A percentile compares a stretch with the other conserved stretches of the same genome.
Conservation (phyloP, 2,888 invertebrate species). For the Hedya salicella region DNA sequence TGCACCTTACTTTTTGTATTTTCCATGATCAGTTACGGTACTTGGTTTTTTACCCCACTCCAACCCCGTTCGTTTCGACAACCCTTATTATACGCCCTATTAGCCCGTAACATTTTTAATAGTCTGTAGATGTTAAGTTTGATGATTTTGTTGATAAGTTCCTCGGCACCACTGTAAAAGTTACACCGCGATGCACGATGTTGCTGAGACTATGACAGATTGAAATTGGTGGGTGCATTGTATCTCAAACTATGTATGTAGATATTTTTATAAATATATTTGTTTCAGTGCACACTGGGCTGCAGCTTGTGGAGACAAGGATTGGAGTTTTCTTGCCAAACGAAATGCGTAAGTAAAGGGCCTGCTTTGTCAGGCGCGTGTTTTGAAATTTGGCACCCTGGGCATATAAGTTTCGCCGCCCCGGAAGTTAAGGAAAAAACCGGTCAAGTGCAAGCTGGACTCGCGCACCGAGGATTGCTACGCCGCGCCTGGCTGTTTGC, state of each 20-base stretch:
- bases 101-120: slow-evolving; percentile 43
- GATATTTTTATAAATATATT: too few relatives aligned
- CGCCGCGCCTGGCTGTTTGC: too few relatives aligned
- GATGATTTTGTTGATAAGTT: neutral
- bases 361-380: too few relatives aligned
- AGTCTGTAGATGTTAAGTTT: slow-evolving; percentile 9
- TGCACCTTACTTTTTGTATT: neutral
- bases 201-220: neutral
- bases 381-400: too few relatives aligned
- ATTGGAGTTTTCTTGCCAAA: slow-evolving; percentile 90
- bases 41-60: slow-evolving; percentile 27
- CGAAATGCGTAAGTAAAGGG: slow-evolving; percentile 91
- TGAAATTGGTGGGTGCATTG: neutral
- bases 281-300: slow-evolving; percentile 91
- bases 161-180: too few relatives aligned
- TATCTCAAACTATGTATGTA: too few relatives aligned
- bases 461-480: too few relatives aligned
- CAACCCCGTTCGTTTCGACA: slow-evolving; percentile 15
- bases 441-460: too few relatives aligned
- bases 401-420: too few relatives aligned
- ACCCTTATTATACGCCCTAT: slow-evolving; percentile 44
- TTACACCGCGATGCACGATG: too few relatives aligned
- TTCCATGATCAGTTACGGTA: slow-evolving; percentile 15
- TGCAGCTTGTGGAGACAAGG: slow-evolving; percentile 92
- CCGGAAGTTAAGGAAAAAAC: too few relatives aligned